Evolutionary conservation across 2,888 invertebrate species (phyloP).

Genomic region (Malachius bipustulatus): DNA sequence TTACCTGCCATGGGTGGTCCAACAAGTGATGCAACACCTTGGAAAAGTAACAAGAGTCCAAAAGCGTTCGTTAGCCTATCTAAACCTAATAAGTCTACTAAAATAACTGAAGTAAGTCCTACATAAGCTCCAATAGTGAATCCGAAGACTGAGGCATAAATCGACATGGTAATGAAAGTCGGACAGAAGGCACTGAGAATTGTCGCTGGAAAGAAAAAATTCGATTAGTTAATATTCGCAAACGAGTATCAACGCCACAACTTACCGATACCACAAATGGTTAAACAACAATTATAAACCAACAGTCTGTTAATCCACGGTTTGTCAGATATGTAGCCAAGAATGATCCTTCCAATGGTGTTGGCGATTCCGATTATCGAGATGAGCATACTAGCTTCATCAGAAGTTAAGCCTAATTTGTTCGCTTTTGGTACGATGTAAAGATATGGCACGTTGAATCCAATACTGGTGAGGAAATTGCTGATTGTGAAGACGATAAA

Average conservation of each 20-base stretch:
- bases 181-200: conserved; percentile 64
- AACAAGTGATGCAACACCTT: conserved; percentile 85
- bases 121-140: conserved; percentile 92
- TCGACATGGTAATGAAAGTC: conserved; percentile 58
- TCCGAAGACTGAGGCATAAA: conserved; percentile 74
- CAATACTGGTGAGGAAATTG: conserved; percentile 90
- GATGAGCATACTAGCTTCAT: conserved; percentile 56
- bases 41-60: conserved; percentile 82
- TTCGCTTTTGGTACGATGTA: conserved; percentile 69
- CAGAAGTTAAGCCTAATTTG: conserved; percentile 42
- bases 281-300: conserved; percentile 81
- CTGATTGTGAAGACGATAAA: conserved; percentile 85
- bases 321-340: conserved; percentile 81
- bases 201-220: conserved; percentile 50
- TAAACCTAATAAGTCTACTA: conserved; percentile 88
- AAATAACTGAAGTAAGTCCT: conserved; percentile 89
- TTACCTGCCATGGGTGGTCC: conserved; percentile 91
- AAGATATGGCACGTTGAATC: conserved; percentile 88
- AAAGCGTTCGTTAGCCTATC: conserved; percentile 90
- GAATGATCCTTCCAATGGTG: conserved; percentile 74
- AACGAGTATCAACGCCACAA: conserved; percentile 11
- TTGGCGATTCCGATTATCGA: conserved; percentile 79
- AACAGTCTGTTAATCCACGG: conserved; percentile 82
- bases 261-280: conserved; percentile 79
- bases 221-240: neutral